phyloP scores from a whole-genome alignment of 2,797 vertebrate species.

The Sebastes goodei region DNA sequence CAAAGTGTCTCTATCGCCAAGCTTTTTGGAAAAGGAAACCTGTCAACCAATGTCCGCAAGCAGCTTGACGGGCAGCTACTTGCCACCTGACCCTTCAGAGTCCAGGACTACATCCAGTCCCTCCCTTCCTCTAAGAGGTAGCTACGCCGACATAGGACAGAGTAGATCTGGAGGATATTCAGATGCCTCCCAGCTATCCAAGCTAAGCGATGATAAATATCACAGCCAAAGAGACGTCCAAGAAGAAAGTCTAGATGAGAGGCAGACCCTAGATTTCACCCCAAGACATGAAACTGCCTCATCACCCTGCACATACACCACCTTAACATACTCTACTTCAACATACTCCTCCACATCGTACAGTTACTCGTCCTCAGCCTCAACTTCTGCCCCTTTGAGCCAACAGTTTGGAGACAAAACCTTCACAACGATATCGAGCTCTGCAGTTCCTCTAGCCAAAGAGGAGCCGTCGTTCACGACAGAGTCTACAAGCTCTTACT shows the following conservation, averaged over 20 bases:
- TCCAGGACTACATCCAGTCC: slow-evolving; percentile 41
- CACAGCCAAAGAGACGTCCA: slow-evolving; percentile 55
- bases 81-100: slow-evolving; percentile 42
- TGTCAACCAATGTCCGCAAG: slow-evolving; percentile 24
- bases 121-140: slow-evolving; percentile 34
- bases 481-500: slow-evolving; percentile 73
- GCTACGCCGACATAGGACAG: slow-evolving; percentile 67
- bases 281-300: slow-evolving; percentile 67
- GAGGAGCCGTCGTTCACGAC: slow-evolving; percentile 77
- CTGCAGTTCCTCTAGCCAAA: slow-evolving; percentile 70
- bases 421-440: slow-evolving; percentile 50
- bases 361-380: slow-evolving; percentile 75
- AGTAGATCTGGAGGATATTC: slow-evolving; percentile 42
- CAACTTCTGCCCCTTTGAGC: slow-evolving; percentile 78
- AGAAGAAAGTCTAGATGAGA: slow-evolving; percentile 39
- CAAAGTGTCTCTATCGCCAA: slow-evolving; percentile 30
- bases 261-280: slow-evolving; percentile 20
- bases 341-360: slow-evolving; percentile 71
- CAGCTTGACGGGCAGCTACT: slow-evolving; percentile 35
- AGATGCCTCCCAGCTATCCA: slow-evolving; percentile 36
- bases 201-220: slow-evolving; percentile 52
- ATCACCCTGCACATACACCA: slow-evolving; percentile 74
- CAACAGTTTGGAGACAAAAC: slow-evolving; percentile 68
- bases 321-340: slow-evolving; percentile 71
- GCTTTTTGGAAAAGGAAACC: slow-evolving; percentile 20